Conservation (phyloP, 2,888 invertebrate species). For the Chromoteleia sp. region DNA sequence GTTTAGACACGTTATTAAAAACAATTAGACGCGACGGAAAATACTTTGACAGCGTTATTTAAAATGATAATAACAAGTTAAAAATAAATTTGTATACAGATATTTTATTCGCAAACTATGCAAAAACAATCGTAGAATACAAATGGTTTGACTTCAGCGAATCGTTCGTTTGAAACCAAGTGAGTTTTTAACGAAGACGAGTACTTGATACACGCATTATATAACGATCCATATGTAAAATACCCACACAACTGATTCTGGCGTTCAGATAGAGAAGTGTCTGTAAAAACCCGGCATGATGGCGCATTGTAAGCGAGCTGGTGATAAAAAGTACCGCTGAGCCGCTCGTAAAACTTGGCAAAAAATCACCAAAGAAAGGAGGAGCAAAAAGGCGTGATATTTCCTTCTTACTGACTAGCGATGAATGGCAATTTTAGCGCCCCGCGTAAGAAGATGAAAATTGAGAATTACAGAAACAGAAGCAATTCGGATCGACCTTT, state of each 20-base stretch:
- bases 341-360: constrained; percentile 74
- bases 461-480: no score
- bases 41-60: no score
- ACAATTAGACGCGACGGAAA: no score
- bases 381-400: constrained; percentile 62
- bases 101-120: no score
- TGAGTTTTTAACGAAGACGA: constrained; percentile 49
- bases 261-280: constrained; percentile 75
- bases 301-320: constrained; percentile 72
- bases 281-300: constrained; percentile 74
- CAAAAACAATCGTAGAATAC: not conserved
- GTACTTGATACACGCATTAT: constrained; percentile 68
- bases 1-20: no score
- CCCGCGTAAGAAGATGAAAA: constrained; percentile 1
- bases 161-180: constrained; percentile 64
- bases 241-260: constrained; percentile 76
- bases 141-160: constrained; percentile 11
- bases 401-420: constrained; percentile 42
- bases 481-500: no score
- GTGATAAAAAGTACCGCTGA: constrained; percentile 75
- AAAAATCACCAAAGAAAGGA: constrained; percentile 74
- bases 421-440: constrained; percentile 45
- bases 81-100: no score
- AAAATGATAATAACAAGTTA: no score
- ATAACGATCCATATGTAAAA: constrained; percentile 76